A percentile compares a stretch with the other conserved stretches of the same genome.
Conservation (phyloP, 2,113 vertebrate genomes). For the Protomyctophum bolini region DNA sequence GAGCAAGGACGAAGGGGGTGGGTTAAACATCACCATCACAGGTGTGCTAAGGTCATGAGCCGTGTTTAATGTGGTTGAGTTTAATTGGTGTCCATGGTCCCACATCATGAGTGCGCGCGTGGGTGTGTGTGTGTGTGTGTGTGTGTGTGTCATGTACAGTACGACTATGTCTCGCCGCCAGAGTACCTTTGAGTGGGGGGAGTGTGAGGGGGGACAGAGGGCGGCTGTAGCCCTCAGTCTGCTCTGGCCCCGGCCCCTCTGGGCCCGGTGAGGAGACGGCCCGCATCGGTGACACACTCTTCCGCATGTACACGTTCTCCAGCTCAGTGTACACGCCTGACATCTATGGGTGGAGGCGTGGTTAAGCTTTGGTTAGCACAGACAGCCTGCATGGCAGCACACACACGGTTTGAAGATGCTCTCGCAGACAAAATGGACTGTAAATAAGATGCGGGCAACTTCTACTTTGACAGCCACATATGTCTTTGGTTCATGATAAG, state of each 20-base stretch:
- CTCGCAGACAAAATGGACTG: neutral
- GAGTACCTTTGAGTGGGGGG: conserved; percentile 77
- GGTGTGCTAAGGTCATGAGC: neutral
- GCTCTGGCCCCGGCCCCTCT: conserved; percentile 70
- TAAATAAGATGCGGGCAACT: no score
- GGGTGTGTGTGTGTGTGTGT: conserved; percentile 7
- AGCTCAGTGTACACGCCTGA: conserved; percentile 93
- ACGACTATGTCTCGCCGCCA: conserved; percentile 12
- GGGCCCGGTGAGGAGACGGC: conserved; percentile 78
- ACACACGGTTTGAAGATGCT: conserved; percentile 57
- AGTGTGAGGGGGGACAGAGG: conserved; percentile 78
- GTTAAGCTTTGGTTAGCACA: conserved; percentile 58
- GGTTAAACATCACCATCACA: conserved; percentile 3
- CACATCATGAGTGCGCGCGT: neutral
- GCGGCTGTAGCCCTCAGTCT: conserved; percentile 80
- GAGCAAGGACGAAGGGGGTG: neutral
- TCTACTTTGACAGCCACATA: no score
- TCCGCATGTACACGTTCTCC: conserved; percentile 86
- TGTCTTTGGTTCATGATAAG: no score
- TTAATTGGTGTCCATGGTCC: neutral
- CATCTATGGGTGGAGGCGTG: conserved; percentile 85
- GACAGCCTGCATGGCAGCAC: neutral
- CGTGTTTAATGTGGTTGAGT: neutral
- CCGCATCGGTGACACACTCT: conserved; percentile 73
- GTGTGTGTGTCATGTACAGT: conserved; percentile 4